Percentiles rank a stretch among this genome's conserved stretches.
These are phyloP conservation scores for Punctoribates punctum DNA, from an alignment of 2,888 invertebrate genomes.

Conservation along the genomic window DNA sequence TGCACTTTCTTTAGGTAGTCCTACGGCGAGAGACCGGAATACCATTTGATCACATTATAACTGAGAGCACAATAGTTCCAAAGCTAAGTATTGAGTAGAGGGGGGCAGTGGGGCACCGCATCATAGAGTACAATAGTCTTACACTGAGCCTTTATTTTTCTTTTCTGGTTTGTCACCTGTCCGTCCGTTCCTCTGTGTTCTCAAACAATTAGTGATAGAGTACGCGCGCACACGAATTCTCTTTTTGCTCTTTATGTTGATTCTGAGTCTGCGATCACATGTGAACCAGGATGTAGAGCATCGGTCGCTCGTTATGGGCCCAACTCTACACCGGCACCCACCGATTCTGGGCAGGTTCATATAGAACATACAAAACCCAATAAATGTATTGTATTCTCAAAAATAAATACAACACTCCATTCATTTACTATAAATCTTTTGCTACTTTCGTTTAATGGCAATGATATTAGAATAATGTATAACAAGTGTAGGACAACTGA, in stretches of 20 bases:
- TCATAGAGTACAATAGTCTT: not conserved
- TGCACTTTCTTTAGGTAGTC: slow-evolving; percentile 27
- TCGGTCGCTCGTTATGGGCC: not conserved
- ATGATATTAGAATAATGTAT: not conserved
- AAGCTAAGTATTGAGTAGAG: not conserved
- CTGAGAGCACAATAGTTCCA: not conserved
- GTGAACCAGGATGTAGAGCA: slow-evolving; percentile 37
- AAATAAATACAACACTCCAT: slow-evolving; percentile 1
- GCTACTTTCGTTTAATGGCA: not conserved
- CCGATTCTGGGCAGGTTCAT: not conserved
- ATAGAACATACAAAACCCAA: not conserved
- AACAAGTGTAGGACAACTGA: no score
- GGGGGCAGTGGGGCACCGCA: not conserved
- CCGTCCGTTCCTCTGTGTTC: slow-evolving; percentile 7
- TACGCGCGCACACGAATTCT: slow-evolving; percentile 18
- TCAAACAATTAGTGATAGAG: slow-evolving; percentile 19
- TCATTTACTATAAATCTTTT: not conserved
- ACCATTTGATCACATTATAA: slow-evolving; percentile 33
- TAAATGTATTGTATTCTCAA: not conserved
- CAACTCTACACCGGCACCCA: not conserved
- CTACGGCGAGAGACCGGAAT: slow-evolving; percentile 21
- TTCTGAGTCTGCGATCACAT: slow-evolving; percentile 5
- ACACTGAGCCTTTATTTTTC: slow-evolving; percentile 11
- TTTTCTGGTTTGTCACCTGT: slow-evolving; percentile 36
- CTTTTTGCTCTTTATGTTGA: slow-evolving; percentile 4